Conservation (phyloP, 2,113 vertebrate species). For the Sterna hirundo region DNA sequence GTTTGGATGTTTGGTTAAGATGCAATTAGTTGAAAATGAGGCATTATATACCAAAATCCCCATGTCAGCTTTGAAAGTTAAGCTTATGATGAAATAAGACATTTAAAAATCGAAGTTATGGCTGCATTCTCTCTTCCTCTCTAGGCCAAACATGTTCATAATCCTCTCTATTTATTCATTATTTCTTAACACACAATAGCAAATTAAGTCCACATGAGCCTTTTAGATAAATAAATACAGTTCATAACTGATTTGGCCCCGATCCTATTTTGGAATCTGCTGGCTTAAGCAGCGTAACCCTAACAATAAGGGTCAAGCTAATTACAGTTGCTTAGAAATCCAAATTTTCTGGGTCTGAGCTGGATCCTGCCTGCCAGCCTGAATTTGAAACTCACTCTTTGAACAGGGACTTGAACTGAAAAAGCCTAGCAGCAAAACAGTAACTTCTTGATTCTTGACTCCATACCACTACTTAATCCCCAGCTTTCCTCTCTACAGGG, state of each 20-base stretch:
- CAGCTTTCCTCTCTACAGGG: background rate
- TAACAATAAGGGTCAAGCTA: background rate
- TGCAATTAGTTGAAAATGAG: conserved; percentile 25
- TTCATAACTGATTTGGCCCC: background rate
- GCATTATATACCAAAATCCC: conserved; percentile 6
- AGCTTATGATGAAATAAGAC: conserved; percentile 10
- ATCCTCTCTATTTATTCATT: background rate
- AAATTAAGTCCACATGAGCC: background rate
- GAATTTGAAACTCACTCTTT: background rate
- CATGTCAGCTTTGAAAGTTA: conserved; percentile 6
- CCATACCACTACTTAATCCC: background rate
- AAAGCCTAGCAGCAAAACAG: background rate
- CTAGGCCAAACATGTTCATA: background rate
- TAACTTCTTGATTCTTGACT: background rate
- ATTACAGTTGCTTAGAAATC: conserved; percentile 5
- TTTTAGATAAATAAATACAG: conserved; percentile 16
- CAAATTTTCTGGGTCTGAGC: conserved; percentile 6
- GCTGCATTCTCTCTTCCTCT: background rate
- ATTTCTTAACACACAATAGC: conserved; percentile 1
- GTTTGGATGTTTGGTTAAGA: conserved; percentile 1
- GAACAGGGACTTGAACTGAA: background rate
- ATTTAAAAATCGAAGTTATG: background rate
- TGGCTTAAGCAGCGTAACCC: background rate
- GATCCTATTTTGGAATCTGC: background rate
- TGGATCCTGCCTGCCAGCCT: background rate